Evolutionary conservation across 2,113 vertebrate species (phyloP).

Genomic region (Cyrtonyx montezumae): DNA sequence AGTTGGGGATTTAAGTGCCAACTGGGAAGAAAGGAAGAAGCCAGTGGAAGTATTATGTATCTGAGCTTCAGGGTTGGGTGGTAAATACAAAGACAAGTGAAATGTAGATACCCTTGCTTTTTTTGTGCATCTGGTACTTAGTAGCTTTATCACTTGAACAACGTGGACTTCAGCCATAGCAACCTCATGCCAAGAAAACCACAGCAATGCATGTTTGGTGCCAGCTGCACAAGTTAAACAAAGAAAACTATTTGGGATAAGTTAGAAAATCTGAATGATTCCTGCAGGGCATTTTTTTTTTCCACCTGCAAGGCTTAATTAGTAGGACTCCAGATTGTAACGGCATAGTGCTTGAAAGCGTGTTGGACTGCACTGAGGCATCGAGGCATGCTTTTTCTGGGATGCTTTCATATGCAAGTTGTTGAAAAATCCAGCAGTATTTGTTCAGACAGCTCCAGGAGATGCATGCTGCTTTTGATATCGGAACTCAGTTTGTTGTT

Average conservation of each 20-base stretch:
- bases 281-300: neutral
- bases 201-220: neutral
- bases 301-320: conserved; percentile 27
- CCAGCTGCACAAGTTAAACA: neutral
- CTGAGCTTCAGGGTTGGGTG: neutral
- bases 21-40: neutral
- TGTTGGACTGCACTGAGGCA: neutral
- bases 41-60: neutral
- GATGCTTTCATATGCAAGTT: neutral
- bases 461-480: neutral
- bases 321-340: conserved; percentile 22
- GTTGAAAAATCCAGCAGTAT: neutral
- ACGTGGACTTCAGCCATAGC: neutral
- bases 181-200: neutral
- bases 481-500: neutral
- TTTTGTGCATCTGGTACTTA: conserved; percentile 8
- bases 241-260: neutral
- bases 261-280: neutral
- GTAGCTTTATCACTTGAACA: conserved; percentile 27
- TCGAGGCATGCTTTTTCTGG: neutral
- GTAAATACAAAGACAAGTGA: conserved; percentile 5
- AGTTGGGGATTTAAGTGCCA: neutral
- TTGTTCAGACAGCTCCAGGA: neutral
- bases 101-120: neutral
- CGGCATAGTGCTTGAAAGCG: neutral